Evolutionary conservation across 2,888 invertebrate species (phyloP).

Genomic region (Ceriagrion tenellum): DNA sequence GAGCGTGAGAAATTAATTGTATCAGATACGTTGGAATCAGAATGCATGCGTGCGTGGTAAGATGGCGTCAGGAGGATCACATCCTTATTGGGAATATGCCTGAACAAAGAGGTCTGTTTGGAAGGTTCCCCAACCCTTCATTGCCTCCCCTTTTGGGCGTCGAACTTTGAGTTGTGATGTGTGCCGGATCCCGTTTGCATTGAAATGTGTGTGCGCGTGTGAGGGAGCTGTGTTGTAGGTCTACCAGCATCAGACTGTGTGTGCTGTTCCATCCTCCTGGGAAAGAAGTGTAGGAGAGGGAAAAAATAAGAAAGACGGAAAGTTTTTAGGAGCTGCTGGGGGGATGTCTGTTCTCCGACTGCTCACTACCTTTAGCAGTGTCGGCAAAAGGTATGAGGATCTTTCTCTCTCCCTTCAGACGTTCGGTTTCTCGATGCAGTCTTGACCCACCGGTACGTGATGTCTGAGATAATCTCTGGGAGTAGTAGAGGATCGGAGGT

Average conservation of each 20-base stretch:
- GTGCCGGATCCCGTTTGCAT: background rate
- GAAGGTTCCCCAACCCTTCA: too few species aligned
- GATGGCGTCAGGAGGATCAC: too few species aligned
- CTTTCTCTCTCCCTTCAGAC: background rate
- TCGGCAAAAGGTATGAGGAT: background rate
- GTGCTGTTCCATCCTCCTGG: background rate
- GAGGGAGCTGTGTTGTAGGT: too few species aligned
- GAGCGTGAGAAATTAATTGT: too few species aligned
- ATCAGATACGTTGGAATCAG: too few species aligned
- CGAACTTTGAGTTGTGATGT: background rate
- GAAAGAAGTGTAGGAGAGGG: background rate
- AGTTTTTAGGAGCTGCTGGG: background rate
- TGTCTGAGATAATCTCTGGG: slow-evolving; percentile 28
- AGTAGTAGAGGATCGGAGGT: background rate
- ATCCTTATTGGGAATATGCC: too few species aligned
- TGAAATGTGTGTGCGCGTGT: background rate
- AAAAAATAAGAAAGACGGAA: background rate
- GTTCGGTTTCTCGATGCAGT: background rate
- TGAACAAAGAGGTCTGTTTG: too few species aligned
- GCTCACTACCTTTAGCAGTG: background rate
- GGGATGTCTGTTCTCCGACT: background rate
- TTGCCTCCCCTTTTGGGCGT: too few species aligned
- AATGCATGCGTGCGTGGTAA: too few species aligned
- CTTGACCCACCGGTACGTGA: slow-evolving; percentile 1
- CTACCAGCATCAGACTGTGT: background rate